phyloP scores from a whole-genome alignment of 2,797 vertebrate species.

The Delichon dasypus region DNA sequence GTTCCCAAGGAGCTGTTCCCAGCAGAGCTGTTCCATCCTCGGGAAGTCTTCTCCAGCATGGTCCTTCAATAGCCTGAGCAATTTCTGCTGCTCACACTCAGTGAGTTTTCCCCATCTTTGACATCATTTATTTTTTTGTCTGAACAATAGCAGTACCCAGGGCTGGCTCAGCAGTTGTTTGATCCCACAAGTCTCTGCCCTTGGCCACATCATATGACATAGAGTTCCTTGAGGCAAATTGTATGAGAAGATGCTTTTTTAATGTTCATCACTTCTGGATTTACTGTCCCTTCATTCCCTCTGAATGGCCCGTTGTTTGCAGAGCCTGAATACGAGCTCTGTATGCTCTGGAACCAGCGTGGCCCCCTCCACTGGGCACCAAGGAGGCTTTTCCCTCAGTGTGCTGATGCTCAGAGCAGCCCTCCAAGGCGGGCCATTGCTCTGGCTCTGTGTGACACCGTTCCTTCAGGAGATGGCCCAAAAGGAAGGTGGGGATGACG shows the following conservation, averaged over 20 bases:
- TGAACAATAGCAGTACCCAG: not conserved
- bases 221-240: not conserved
- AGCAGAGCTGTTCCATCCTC: not conserved
- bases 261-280: not conserved
- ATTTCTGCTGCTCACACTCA: not conserved
- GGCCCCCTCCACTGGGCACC: not conserved
- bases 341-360: not conserved
- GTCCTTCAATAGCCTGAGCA: not conserved
- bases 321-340: constrained; percentile 10
- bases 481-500: not conserved
- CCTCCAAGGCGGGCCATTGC: not conserved
- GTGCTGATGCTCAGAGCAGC: not conserved
- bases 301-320: constrained; percentile 24
- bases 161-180: not conserved
- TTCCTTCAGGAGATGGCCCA: not conserved
- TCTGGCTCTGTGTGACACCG: not conserved
- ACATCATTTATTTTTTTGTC: not conserved
- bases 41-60: not conserved
- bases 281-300: not conserved
- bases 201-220: not conserved
- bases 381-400: not conserved
- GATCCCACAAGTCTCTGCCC: constrained; percentile 2
- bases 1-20: not conserved
- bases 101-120: not conserved
- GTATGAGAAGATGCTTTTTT: constrained; percentile 15